Evolutionary conservation across 2,888 invertebrate genomes (phyloP).

Genomic region (Conomelus anceps): DNA sequence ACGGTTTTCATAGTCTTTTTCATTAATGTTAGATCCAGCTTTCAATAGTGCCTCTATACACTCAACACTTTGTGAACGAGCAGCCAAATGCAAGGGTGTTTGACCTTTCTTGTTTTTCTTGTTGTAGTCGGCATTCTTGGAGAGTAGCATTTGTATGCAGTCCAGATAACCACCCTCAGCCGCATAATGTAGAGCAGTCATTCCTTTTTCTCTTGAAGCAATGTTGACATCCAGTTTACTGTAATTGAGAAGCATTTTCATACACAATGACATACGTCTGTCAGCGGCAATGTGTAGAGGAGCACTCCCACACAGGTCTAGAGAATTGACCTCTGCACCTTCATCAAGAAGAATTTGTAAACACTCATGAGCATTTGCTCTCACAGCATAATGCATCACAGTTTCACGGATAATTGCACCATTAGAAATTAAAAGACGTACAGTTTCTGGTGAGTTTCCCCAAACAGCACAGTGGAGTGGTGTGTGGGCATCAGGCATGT

Average conservation of each 20-base stretch:
- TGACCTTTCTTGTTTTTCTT: conserved; percentile 71
- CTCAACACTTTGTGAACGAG: conserved; percentile 70
- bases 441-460: conserved; percentile 75
- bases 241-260: conserved; percentile 63
- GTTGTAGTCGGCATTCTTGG: conserved; percentile 68
- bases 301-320: conserved; percentile 60
- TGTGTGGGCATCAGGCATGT: conserved; percentile 63
- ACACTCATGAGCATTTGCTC: conserved; percentile 76
- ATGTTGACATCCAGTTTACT: conserved; percentile 65
- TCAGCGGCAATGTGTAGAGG: conserved; percentile 77
- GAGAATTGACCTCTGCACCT: conserved; percentile 67
- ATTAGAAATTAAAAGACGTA: conserved; percentile 65
- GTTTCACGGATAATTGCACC: conserved; percentile 71
- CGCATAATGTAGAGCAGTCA: conserved; percentile 75
- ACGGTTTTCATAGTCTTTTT: conserved; percentile 71
- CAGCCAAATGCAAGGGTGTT: conserved; percentile 78
- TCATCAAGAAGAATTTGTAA: conserved; percentile 65
- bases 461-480: conserved; percentile 87
- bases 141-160: conserved; percentile 65
- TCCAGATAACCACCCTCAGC: conserved; percentile 82
- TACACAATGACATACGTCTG: conserved; percentile 55
- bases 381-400: conserved; percentile 75
- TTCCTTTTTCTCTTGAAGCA: conserved; percentile 64
- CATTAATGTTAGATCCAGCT: conserved; percentile 69
- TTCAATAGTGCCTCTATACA: conserved; percentile 72